phyloP scores from a whole-genome alignment of 2,797 vertebrate species.

The Mareca strepera region DNA sequence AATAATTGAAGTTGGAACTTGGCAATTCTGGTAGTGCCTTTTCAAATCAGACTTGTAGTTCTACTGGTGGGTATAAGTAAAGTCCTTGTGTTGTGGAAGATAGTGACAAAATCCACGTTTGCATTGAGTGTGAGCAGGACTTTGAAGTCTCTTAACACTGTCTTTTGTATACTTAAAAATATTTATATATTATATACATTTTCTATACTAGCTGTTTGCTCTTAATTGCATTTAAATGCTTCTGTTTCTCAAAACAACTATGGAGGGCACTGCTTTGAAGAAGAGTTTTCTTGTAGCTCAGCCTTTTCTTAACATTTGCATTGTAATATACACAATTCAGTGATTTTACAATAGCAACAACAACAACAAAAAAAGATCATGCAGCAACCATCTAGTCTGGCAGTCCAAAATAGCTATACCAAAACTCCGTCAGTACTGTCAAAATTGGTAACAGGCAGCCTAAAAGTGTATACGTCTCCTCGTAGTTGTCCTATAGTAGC shows the following conservation, averaged over 20 bases:
- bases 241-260: neutral
- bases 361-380: neutral
- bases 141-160: neutral
- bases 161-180: neutral
- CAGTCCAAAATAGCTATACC: neutral
- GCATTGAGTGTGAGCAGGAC: neutral
- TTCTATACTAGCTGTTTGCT: neutral
- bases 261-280: neutral
- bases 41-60: neutral
- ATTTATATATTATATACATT: neutral
- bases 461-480: neutral
- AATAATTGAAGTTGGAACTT: neutral
- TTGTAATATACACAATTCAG: neutral
- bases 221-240: neutral
- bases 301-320: neutral
- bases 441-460: neutral
- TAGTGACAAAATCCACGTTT: neutral
- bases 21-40: neutral
- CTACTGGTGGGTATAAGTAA: neutral
- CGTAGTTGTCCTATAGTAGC: neutral
- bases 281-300: neutral
- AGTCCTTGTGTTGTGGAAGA: neutral
- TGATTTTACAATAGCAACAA: neutral
- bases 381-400: neutral
- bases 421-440: neutral